A percentile compares a stretch with the other conserved stretches of the same genome.
phyloP scores from a whole-genome alignment of 35 echinoderm and acorn worm genomes.

The Strongylocentrotus purpuratus region DNA sequence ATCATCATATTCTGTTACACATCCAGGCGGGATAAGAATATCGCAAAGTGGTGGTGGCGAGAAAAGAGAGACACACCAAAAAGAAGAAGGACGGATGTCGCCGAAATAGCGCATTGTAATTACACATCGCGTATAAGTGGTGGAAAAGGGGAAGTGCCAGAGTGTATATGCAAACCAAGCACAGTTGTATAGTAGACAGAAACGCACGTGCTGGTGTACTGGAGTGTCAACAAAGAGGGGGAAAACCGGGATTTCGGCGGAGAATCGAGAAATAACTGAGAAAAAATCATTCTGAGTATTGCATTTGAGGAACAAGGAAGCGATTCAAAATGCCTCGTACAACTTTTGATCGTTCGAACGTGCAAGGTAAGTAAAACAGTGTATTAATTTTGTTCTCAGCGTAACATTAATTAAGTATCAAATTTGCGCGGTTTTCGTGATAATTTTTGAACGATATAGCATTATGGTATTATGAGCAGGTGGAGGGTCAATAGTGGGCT shows the following conservation, averaged over 20 bases:
- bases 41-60: neutral
- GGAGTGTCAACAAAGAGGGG: neutral
- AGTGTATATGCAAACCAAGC: neutral
- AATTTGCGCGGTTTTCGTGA: neutral
- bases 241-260: neutral
- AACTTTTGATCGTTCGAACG: neutral
- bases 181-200: neutral
- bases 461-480: no score
- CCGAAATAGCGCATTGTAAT: constrained; percentile 2
- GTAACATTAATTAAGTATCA: neutral
- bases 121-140: neutral
- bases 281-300: neutral
- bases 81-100: neutral
- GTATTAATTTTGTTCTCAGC: neutral
- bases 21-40: neutral
- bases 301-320: neutral
- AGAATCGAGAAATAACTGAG: neutral
- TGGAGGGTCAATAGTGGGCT: no score
- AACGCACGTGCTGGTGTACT: neutral
- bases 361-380: neutral
- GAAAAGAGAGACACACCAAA: neutral
- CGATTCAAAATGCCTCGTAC: neutral
- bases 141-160: neutral
- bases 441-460: neutral
- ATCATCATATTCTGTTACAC: neutral